phyloP scores from a whole-genome alignment of 2,888 invertebrate species.

The Trichopria drosophilae region DNA sequence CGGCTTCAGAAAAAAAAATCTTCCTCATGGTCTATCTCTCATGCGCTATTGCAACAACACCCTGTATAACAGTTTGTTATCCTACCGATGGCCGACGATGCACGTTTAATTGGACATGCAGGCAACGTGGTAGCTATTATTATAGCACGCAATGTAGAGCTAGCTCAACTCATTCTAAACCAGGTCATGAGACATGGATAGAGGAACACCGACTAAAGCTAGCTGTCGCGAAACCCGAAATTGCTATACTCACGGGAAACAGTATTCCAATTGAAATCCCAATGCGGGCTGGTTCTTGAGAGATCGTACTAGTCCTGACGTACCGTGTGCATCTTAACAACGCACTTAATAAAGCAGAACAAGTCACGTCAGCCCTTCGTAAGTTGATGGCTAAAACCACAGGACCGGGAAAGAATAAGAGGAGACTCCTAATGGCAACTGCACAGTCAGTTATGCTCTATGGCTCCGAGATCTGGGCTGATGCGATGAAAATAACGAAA shows the following conservation, averaged over 20 bases:
- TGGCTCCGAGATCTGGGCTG: too few relatives aligned
- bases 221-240: constrained; percentile 31
- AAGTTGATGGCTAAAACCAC: not conserved
- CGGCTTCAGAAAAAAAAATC: too few relatives aligned
- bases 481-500: too few relatives aligned
- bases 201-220: constrained; percentile 25
- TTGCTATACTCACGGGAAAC: too few relatives aligned
- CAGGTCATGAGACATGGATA: constrained; percentile 31
- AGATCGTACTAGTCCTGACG: too few relatives aligned
- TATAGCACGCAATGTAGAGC: constrained; percentile 9
- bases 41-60: too few relatives aligned
- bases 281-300: too few relatives aligned
- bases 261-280: too few relatives aligned
- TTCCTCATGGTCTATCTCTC: too few relatives aligned
- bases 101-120: constrained; percentile 27
- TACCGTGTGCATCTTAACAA: too few relatives aligned
- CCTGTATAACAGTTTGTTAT: too few relatives aligned
- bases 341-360: not conserved
- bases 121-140: constrained; percentile 30
- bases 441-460: too few relatives aligned
- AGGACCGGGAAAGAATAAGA: not conserved
- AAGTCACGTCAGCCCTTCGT: not conserved
- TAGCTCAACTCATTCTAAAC: constrained; percentile 18
- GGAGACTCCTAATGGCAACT: not conserved
- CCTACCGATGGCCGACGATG: constrained; percentile 24